These are phyloP conservation scores for Junonia oenone DNA, from an alignment of 2,888 invertebrate genomes.

Conservation along the genomic window DNA sequence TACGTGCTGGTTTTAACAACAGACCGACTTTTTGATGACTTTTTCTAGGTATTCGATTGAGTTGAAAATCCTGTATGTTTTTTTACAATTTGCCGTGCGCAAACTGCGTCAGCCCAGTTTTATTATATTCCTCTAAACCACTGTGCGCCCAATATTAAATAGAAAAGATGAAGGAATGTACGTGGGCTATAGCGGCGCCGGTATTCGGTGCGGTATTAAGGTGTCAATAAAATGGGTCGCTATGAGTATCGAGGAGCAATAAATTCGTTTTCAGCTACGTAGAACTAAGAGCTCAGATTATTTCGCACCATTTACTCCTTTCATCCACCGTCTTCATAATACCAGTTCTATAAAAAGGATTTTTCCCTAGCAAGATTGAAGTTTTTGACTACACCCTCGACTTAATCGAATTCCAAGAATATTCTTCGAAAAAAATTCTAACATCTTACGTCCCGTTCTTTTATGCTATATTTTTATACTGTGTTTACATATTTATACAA, in stretches of 20 bases:
- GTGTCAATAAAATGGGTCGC: slow-evolving; percentile 62
- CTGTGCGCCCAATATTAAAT: slow-evolving; percentile 21
- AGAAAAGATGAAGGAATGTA: slow-evolving; percentile 23
- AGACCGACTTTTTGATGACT: slow-evolving; percentile 44
- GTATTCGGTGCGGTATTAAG: slow-evolving; percentile 44
- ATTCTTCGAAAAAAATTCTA: slow-evolving; percentile 27
- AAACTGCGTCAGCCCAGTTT: slow-evolving; percentile 1
- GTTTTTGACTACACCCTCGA: slow-evolving; percentile 55
- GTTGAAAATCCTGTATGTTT: slow-evolving; percentile 41
- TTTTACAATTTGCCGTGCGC: slow-evolving; percentile 21
- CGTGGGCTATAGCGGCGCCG: slow-evolving; percentile 16
- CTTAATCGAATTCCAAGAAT: slow-evolving; percentile 52
- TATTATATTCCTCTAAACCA: slow-evolving; percentile 15
- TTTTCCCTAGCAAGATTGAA: slow-evolving; percentile 57
- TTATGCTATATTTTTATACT: too few species aligned
- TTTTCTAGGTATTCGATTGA: slow-evolving; percentile 43
- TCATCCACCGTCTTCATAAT: slow-evolving; percentile 70
- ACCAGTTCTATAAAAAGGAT: slow-evolving; percentile 61
- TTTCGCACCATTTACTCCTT: slow-evolving; percentile 76
- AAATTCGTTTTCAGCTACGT: slow-evolving; percentile 72
- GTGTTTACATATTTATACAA: too few species aligned
- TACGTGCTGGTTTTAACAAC: slow-evolving; percentile 63
- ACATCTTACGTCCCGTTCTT: not conserved
- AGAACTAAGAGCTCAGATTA: slow-evolving; percentile 76
- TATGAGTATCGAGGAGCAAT: slow-evolving; percentile 63